Base-by-base conservation (phyloP, 2,888 invertebrate genomes). In the Gymnosoma rotundatum region DNA sequence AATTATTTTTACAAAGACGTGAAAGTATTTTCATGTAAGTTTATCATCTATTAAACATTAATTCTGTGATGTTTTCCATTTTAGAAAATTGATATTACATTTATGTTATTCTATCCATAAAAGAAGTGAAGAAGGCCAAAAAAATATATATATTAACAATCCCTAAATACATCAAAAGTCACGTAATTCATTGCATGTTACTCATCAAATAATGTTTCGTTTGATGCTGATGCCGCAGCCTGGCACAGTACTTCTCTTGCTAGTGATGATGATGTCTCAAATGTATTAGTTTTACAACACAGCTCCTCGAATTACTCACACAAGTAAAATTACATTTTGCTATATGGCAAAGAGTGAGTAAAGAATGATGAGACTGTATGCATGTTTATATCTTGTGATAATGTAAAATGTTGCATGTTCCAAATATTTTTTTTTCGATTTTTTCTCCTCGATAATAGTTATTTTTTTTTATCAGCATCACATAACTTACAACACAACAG, bases 101-200 rank as follows among this genome's bases (percentile, higher is more conserved):
- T 75, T 73, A 18, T 50, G 21, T 52, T 72, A 38, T 56, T 78
- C 10, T 38, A 66, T 20, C 18, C 60, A 66, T 60, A 66, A 66
- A 69, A 61, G 50, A 48, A 48, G 14, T 18, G 52, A 50, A 60
- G 38, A 72, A 45, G 18, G 16, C 38, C 38, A 36, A 38, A 69
- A 66, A 12, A 9, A 18, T 56, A 63, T 2, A n/a, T 12, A 48
- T 16, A 45, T 14, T 4, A 32, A 56, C n/a, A 66, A 58, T 74
- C 60, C 64, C n/a, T 32, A 64, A 83, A 79, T 69, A 83, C 69
- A 85, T 80, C 80, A 81, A 81, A 83, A 83, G 86, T 86, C 86
- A 86, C 86, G 86, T 86, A 83, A 81, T 86, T 81, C 72, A 81
- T 83, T 83, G 78, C 78, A 83, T 81, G 86, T 78, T 83, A 76